Evolutionary conservation across 1,140 invertebrate genomes (phyloP).

Genomic region (Stegodyphus dumicola): DNA sequence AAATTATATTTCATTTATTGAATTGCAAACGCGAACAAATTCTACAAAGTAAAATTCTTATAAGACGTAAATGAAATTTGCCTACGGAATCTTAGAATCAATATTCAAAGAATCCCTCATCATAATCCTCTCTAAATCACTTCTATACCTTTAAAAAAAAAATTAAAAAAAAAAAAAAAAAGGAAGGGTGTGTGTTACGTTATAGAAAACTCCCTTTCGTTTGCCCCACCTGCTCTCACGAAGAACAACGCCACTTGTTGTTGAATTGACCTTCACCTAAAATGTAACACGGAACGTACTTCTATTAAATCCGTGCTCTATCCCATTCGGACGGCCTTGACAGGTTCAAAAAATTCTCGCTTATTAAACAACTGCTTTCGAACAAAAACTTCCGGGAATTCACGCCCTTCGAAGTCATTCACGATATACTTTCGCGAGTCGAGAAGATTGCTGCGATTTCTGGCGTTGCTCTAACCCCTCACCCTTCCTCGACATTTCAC

Average conservation of each 20-base stretch:
- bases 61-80: too few relatives aligned
- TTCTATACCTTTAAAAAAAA: too few relatives aligned
- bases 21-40: too few relatives aligned
- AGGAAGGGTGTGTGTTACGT: background rate
- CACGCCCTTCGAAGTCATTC: conserved; percentile 24
- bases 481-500: too few relatives aligned
- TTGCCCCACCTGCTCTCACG: conserved; percentile 38
- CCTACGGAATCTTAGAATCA: too few relatives aligned
- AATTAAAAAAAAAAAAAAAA: too few relatives aligned
- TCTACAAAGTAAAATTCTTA: too few relatives aligned
- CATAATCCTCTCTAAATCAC: too few relatives aligned
- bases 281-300: background rate
- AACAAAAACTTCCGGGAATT: conserved; percentile 30
- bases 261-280: conserved; percentile 35
- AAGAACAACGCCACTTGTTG: conserved; percentile 6
- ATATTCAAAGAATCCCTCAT: too few relatives aligned
- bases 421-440: background rate
- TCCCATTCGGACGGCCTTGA: conserved; percentile 15
- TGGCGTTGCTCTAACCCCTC: background rate
- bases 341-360: conserved; percentile 11
- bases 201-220: conserved; percentile 23
- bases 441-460: background rate
- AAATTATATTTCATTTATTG: too few relatives aligned
- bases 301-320: conserved; percentile 13
- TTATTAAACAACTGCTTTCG: background rate